phyloP scores from a whole-genome alignment of 1,140 invertebrate species.

The Coelopa frigida region DNA sequence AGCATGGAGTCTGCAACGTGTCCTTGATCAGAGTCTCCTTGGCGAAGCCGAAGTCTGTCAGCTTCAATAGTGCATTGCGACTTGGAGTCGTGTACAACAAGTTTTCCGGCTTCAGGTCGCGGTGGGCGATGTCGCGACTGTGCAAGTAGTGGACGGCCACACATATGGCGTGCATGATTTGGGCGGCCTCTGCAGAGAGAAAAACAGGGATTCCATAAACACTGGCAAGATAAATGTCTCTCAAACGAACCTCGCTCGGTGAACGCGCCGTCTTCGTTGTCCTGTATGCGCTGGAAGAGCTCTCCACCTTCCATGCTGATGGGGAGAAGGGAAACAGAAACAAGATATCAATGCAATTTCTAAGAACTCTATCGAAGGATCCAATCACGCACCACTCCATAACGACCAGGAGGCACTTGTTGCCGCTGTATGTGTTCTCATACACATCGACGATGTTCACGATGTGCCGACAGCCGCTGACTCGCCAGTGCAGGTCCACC shows the following conservation, averaged over 20 bases:
- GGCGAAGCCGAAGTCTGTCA: conserved; percentile 99
- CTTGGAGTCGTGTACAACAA: conserved; percentile 70
- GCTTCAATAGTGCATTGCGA: conserved; percentile 74
- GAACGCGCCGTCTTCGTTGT: conserved; percentile 85
- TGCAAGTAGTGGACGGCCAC: conserved; percentile 93
- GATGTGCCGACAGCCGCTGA: conserved; percentile 83
- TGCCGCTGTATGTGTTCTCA: conserved; percentile 86
- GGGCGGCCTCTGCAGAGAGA: conserved; percentile 38
- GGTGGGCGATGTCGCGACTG: conserved; percentile 91
- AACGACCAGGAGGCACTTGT: conserved; percentile 87
- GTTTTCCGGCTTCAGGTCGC: conserved; percentile 94
- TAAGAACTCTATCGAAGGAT: background rate
- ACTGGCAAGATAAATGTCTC: conserved; percentile 2
- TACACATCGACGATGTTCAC: conserved; percentile 93
- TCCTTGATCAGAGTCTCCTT: conserved; percentile 86
- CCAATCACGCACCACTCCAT: conserved; percentile 82
- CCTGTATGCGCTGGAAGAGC: conserved; percentile 93
- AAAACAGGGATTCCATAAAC: conserved; percentile 3
- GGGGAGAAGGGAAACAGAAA: background rate
- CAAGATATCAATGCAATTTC: conserved; percentile 1
- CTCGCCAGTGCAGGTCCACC: conserved; percentile 92
- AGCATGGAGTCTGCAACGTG: conserved; percentile 92
- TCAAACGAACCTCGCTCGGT: conserved; percentile 75
- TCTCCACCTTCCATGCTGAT: conserved; percentile 93
- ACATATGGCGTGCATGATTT: conserved; percentile 94